phyloP scores from a whole-genome alignment of 2,113 vertebrate species.

The Nansenia antarctica region DNA sequence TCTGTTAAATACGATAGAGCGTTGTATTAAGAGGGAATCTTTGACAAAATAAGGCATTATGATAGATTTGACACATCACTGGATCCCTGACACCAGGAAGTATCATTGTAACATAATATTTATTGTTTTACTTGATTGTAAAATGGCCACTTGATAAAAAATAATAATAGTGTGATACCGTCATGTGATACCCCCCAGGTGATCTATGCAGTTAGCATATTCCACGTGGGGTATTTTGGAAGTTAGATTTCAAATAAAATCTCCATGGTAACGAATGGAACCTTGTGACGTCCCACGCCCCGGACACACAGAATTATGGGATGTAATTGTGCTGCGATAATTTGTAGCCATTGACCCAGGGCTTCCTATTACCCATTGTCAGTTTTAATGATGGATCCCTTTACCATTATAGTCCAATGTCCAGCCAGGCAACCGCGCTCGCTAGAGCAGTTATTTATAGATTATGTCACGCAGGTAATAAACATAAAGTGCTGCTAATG shows the following conservation, averaged over 20 bases:
- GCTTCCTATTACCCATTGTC: conserved; percentile 96
- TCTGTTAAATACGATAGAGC: not conserved
- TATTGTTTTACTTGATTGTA: too few relatives aligned
- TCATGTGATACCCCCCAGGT: too few relatives aligned
- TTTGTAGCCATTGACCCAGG: conserved; percentile 91
- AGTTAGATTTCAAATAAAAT: not conserved
- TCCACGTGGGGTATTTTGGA: too few relatives aligned
- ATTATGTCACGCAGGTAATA: conserved; percentile 96
- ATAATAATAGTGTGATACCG: too few relatives aligned
- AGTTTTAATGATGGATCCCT: conserved; percentile 96
- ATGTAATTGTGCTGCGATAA: conserved; percentile 93
- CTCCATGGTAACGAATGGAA: not conserved
- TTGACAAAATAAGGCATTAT: not conserved
- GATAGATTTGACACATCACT: not conserved
- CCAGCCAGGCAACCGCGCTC: conserved; percentile 84
- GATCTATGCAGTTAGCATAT: too few relatives aligned
- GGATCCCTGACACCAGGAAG: not conserved
- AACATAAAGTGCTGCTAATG: conserved; percentile 98
- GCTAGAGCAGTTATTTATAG: conserved; percentile 96
- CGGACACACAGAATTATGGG: conserved; percentile 84
- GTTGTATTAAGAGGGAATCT: too few relatives aligned
- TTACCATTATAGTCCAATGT: conserved; percentile 89
- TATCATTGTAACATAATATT: too few relatives aligned
- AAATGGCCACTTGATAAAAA: not conserved
- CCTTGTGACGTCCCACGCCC: not conserved